Percentiles rank a stretch among this genome's conserved stretches.
Conservation (phyloP, 2,888 invertebrate species). For the Rhimphoctona megacephalus region DNA sequence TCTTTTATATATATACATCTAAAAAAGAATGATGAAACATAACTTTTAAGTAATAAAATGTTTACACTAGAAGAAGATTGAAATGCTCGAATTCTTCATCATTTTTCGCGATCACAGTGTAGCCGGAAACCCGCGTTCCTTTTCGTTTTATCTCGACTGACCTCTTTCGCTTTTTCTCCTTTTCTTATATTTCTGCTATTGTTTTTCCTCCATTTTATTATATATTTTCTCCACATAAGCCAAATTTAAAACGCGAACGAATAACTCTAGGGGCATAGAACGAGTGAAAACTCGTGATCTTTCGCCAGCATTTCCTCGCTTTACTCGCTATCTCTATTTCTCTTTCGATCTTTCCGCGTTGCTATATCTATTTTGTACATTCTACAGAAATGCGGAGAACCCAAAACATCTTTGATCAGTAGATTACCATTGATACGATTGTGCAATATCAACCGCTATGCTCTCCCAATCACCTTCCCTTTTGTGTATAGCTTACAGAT, state of each 20-base stretch:
- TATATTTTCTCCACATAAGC: not conserved
- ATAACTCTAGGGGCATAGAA: conserved; percentile 1
- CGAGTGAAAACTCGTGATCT: conserved; percentile 36
- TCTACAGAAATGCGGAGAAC: conserved; percentile 39
- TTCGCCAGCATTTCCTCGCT: conserved; percentile 21
- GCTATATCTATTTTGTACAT: not conserved
- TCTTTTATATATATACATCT: not conserved
- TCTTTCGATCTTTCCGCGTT: not conserved
- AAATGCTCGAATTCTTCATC: not conserved
- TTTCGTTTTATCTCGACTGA: too few species aligned
- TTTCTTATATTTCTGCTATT: not conserved
- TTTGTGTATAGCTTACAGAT: conserved; percentile 31
- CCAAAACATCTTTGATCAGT: conserved; percentile 61
- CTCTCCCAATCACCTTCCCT: conserved; percentile 4
- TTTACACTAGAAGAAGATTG: not conserved
- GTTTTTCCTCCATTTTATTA: not conserved
- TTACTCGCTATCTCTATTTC: not conserved
- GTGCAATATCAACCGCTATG: conserved; percentile 39
- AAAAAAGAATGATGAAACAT: not conserved
- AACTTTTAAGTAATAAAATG: not conserved
- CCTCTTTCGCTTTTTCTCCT: not conserved
- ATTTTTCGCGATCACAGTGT: too few species aligned
- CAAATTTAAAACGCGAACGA: conserved; percentile 22
- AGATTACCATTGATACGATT: conserved; percentile 56
- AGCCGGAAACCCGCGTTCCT: too few species aligned